phyloP scores from a whole-genome alignment of 2,113 vertebrate genomes.

The Myiagra hebetior region DNA sequence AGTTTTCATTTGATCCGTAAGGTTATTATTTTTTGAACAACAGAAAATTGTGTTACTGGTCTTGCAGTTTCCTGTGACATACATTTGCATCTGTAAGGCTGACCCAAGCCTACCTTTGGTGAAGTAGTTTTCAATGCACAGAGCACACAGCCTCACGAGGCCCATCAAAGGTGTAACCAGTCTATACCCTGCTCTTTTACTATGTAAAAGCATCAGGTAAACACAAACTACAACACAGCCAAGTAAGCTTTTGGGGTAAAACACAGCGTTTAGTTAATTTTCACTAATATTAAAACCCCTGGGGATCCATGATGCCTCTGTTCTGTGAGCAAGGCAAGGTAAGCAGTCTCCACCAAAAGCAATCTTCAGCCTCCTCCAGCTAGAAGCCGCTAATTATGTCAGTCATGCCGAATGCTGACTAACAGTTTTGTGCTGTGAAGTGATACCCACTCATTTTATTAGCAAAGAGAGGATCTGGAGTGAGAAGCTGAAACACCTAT shows the following conservation, averaged over 20 bases:
- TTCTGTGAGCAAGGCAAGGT: neutral
- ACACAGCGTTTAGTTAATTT: neutral
- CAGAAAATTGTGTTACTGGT: neutral
- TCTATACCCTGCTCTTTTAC: neutral
- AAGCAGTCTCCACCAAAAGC: neutral
- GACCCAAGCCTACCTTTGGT: neutral
- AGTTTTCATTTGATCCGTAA: neutral
- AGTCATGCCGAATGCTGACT: constrained; percentile 52
- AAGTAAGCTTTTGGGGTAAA: neutral
- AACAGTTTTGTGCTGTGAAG: constrained; percentile 18
- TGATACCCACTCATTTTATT: constrained; percentile 34
- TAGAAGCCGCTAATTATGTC: constrained; percentile 52
- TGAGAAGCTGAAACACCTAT: constrained; percentile 35
- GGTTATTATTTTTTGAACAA: neutral
- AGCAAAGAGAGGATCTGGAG: constrained; percentile 37
- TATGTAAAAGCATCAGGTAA: neutral
- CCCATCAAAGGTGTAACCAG: neutral
- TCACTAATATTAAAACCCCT: neutral
- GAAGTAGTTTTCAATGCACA: neutral
- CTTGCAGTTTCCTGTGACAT: neutral
- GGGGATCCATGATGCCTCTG: neutral
- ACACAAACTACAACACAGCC: neutral
- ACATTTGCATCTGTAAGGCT: neutral
- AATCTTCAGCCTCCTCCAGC: constrained; percentile 1
- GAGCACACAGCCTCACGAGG: neutral